Percentiles rank a stretch among this genome's conserved stretches.
Conservation (phyloP, 2,797 vertebrate genomes). For the Phyllotis vaccarum region DNA sequence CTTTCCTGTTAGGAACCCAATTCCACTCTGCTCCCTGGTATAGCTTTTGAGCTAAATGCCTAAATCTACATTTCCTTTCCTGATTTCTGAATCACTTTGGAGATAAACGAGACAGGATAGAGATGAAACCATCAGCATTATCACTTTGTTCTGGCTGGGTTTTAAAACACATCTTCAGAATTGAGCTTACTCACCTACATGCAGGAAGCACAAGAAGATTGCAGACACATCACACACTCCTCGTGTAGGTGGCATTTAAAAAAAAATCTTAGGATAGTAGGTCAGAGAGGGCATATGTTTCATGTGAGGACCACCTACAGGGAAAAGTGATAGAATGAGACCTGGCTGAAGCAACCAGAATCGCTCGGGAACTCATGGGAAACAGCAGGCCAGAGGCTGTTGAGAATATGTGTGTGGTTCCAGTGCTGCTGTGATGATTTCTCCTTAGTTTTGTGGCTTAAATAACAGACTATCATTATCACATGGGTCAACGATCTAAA, state of each 20-base stretch:
- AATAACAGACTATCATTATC: not conserved
- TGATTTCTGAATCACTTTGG: not conserved
- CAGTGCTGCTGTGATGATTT: not conserved
- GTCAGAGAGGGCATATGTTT: not conserved
- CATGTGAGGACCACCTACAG: not conserved
- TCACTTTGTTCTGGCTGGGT: not conserved
- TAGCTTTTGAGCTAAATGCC: not conserved
- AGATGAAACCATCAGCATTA: not conserved
- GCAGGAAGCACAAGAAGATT: not conserved
- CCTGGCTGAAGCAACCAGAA: not conserved
- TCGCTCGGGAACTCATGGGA: not conserved
- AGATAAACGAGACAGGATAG: not conserved
- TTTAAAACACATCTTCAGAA: not conserved
- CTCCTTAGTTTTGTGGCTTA: not conserved
- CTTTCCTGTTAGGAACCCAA: not conserved
- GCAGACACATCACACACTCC: not conserved
- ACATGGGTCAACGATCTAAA: not conserved
- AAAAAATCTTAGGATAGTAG: not conserved
- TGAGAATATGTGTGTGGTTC: not conserved
- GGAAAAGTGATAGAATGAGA: not conserved
- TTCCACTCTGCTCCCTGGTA: not conserved
- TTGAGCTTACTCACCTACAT: not conserved
- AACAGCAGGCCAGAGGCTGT: not conserved
- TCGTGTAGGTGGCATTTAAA: fast-evolving
- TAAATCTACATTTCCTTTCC: not conserved